These are phyloP conservation scores for Heterochromis multidens DNA, from an alignment of 2,113 vertebrate genomes.

Conservation along the genomic window DNA sequence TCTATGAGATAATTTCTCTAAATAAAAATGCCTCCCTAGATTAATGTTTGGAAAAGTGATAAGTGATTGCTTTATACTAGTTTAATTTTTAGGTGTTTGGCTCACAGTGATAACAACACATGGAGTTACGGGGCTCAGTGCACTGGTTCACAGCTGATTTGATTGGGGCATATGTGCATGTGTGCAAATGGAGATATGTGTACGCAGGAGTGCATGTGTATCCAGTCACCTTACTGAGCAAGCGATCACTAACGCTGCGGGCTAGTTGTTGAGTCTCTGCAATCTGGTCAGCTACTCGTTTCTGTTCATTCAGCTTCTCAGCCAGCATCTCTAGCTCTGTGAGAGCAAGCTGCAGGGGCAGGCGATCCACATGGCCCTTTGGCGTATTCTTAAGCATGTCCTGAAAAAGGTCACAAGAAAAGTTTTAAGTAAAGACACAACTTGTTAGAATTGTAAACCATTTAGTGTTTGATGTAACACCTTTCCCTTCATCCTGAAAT, in stretches of 20 bases:
- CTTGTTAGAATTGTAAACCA: neutral
- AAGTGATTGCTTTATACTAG: slow-evolving; percentile 25
- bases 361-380: slow-evolving; percentile 85
- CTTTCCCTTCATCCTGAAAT: neutral
- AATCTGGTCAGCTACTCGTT: slow-evolving; percentile 91
- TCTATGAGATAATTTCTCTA: slow-evolving; percentile 51
- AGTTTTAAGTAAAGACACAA: neutral
- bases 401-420: slow-evolving; percentile 63
- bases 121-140: slow-evolving; percentile 1
- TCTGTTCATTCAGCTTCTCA: slow-evolving; percentile 94
- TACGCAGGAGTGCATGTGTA: neutral
- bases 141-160: slow-evolving; percentile 20
- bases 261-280: slow-evolving; percentile 93
- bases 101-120: slow-evolving; percentile 32
- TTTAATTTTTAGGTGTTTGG: slow-evolving; percentile 51
- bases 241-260: slow-evolving; percentile 87
- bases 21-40: slow-evolving; percentile 54
- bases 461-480: neutral
- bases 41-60: slow-evolving; percentile 51
- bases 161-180: neutral
- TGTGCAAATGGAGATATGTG: neutral
- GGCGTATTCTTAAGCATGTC: slow-evolving; percentile 98
- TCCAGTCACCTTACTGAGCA: slow-evolving; percentile 86
- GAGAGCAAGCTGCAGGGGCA: slow-evolving; percentile 93
- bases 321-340: slow-evolving; percentile 94